These are phyloP conservation scores for Thysanoteuthis rhombus DNA, from an alignment of 2,888 invertebrate species.

Conservation along the genomic window DNA sequence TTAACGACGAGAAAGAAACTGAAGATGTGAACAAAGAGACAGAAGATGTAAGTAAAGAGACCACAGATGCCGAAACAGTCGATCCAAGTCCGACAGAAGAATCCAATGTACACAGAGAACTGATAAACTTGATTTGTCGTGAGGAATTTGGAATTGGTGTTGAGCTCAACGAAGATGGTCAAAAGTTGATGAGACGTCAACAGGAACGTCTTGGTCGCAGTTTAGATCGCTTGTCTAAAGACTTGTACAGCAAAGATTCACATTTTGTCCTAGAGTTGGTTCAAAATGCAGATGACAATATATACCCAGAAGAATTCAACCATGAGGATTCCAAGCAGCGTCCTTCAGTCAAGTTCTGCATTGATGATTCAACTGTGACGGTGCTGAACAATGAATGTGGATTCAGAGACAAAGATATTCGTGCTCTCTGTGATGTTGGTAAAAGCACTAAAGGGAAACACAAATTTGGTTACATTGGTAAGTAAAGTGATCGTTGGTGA, in stretches of 20 bases:
- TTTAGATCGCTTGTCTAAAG: conserved; percentile 61
- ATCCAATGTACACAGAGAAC: conserved; percentile 36
- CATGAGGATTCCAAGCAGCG: conserved; percentile 39
- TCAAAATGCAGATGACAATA: conserved; percentile 69
- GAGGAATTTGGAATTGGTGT: conserved; percentile 67
- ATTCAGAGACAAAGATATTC: conserved; percentile 61
- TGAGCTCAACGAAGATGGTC: conserved; percentile 59
- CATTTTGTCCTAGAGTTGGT: conserved; percentile 68
- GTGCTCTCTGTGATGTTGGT: conserved; percentile 68
- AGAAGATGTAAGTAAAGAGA: background rate
- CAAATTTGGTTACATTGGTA: conserved; percentile 67
- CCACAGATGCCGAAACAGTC: background rate
- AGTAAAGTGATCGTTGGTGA: conserved; percentile 14
- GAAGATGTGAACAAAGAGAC: conserved; percentile 33
- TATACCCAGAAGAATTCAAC: conserved; percentile 54
- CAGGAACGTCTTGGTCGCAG: conserved; percentile 66
- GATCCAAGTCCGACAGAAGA: conserved; percentile 31
- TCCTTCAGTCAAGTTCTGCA: conserved; percentile 59
- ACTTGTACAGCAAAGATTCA: conserved; percentile 65
- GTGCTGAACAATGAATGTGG: conserved; percentile 67
- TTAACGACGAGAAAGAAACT: conserved; percentile 15
- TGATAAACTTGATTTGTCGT: conserved; percentile 61
- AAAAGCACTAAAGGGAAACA: conserved; percentile 67
- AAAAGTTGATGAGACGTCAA: conserved; percentile 60
- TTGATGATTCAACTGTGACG: conserved; percentile 50